Evolutionary conservation across 1,140 invertebrate genomes (phyloP).

Genomic region (Odontomachus brunneus): DNA sequence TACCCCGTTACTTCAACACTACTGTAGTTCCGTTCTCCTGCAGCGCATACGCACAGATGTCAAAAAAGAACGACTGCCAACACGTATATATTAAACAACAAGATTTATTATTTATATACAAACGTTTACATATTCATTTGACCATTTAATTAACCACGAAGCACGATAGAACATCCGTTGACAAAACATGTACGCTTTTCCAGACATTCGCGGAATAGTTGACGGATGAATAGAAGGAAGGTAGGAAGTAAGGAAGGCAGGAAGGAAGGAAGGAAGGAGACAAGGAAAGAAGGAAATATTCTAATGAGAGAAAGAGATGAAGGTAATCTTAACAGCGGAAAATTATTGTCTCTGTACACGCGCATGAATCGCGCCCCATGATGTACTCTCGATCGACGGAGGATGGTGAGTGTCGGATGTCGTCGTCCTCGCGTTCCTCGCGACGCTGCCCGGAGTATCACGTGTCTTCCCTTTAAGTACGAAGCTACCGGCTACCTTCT

Average conservation of each 20-base stretch:
- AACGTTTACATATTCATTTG: constrained; percentile 75
- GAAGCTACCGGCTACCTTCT: constrained; percentile 47
- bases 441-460: background rate
- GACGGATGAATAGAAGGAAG: constrained; percentile 35
- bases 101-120: constrained; percentile 80
- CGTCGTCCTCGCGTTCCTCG: too few species aligned
- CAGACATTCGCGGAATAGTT: constrained; percentile 51
- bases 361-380: constrained; percentile 56
- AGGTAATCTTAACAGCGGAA: constrained; percentile 24
- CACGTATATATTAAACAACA: constrained; percentile 76
- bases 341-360: constrained; percentile 79
- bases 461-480: constrained; percentile 19
- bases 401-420: too few species aligned
- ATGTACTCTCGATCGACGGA: constrained; percentile 25
- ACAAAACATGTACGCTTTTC: constrained; percentile 44
- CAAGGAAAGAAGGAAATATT: background rate
- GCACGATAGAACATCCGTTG: constrained; percentile 53
- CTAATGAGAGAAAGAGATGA: constrained; percentile 9
- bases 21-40: too few species aligned
- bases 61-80: background rate
- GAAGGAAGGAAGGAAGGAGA: constrained; percentile 26
- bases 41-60: too few species aligned
- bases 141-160: constrained; percentile 58
- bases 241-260: constrained; percentile 47
- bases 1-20: background rate